Percentiles rank a stretch among this genome's conserved stretches.
Evolutionary conservation across 2,888 invertebrate genomes (phyloP).

Genomic region (Campoletis raptor): DNA sequence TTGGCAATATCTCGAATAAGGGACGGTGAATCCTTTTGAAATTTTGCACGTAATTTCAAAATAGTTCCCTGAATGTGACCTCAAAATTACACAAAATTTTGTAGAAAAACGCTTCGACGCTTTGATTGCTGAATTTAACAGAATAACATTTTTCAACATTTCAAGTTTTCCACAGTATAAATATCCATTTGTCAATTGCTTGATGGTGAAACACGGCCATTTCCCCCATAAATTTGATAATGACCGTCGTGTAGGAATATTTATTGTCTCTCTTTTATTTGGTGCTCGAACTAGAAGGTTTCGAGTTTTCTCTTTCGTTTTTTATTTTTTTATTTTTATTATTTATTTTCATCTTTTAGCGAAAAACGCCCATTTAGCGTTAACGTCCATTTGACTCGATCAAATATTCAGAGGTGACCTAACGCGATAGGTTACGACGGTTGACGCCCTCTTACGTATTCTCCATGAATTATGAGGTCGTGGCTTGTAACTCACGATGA

Average conservation of each 20-base stretch:
- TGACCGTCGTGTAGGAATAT: constrained; percentile 20
- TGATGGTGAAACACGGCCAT: background rate
- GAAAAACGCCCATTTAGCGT: constrained; percentile 26
- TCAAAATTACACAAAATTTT: too few species aligned
- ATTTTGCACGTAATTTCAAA: too few species aligned
- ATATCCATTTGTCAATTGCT: background rate
- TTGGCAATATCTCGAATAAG: too few species aligned
- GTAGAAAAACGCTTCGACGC: too few species aligned
- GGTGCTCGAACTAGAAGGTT: background rate
- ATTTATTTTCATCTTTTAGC: background rate
- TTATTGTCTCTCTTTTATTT: constrained; percentile 8
- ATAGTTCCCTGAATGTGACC: too few species aligned
- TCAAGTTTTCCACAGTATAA: background rate
- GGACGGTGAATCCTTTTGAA: too few species aligned
- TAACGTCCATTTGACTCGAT: constrained; percentile 66
- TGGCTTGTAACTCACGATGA: constrained; percentile 3
- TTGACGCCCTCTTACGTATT: constrained; percentile 22
- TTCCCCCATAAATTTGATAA: background rate
- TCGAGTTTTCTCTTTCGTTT: background rate
- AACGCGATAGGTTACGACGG: constrained; percentile 27
- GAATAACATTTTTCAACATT: background rate
- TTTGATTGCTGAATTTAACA: background rate
- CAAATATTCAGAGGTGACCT: constrained; percentile 64
- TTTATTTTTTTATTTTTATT: background rate
- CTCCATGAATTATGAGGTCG: constrained; percentile 61